Base-by-base conservation (phyloP, 2,113 vertebrate species). In the Sigmodon hispidus region DNA sequence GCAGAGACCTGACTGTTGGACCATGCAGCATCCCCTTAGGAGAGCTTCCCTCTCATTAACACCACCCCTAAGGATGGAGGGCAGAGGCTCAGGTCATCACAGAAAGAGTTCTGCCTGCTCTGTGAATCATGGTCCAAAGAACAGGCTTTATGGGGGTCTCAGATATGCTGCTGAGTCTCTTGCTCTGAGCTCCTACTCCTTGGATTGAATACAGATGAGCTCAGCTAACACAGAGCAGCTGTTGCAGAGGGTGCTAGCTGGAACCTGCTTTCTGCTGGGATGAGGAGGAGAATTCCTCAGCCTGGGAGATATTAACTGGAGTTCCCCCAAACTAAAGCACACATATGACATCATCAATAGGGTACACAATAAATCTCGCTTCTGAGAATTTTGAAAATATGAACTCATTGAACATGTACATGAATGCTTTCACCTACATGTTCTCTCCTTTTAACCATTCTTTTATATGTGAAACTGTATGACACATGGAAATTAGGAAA, bases 41-140 rank as follows among this genome's bases (percentile, higher is more conserved):
- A 7, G 59, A 79, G 91, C 48, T 40, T 94, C 90, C 52, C 81
- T 95, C 96, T 96, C 98, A 97, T 95, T 94, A 97, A 84, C 84
- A 75, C 43, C 13, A 36, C n/a, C 87, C 73, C 4, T 0, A 43
- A 89, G 90, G 91, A 86, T 77, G 86, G 55, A 91, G 36, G 75
- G 80, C 90, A 72, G 50, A 80, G 73, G 45, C 75, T 29, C 22
- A 2, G 59, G 73, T 93, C 93, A 89, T 80, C 57, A 36, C 75
- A 1, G 50, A 57, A 65, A 87, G 90, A 48, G 70, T 65, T 85
- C 94, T 21, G 75, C 52, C 96, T 65, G 73, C 69, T 50, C 84
- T 75, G 26, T 73, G 79, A 91, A 63, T 67, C 70, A 22, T 2
- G 45, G 70, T 67, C 88, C 22, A 34, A 88, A 80, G 95, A 76